Evolutionary conservation across 2,797 vertebrate species (phyloP), one percentile per base, ranked within the genome.

Genomic region (Sorex maritimensis): DNA sequence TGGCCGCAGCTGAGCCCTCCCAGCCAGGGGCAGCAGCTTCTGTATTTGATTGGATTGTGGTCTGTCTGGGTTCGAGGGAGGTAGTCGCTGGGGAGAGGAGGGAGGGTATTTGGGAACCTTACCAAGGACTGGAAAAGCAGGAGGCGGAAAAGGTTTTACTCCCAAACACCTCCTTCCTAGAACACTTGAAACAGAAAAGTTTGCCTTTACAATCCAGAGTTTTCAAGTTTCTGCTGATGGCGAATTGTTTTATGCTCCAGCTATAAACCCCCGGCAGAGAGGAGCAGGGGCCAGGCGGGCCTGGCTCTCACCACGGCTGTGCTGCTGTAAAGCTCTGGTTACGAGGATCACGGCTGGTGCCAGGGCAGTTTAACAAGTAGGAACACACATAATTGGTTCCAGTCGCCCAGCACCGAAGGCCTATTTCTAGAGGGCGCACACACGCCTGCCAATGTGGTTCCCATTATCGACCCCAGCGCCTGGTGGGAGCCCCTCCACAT

Each of bases 361-460:
- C 98, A 98, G 98, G 95, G 97, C 96, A 80, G 8, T 98, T 98
- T 98, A 98, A 98, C 97, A 97, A 98, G 97, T 97, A 98, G 97
- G 97, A 98, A 97, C 87, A 97, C 92, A 94, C 86, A 93, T 98
- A 98, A 98, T 98, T 98, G 95, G 94, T 98, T 98, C 98, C 98
- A 98, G 98, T 98, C 95, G 97, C 97, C 96, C 95, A 0, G 94
- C 86, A 88, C 58, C 75, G 97, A 96, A 93, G 78, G 96, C 92
- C 81, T 73, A 58, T 88, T 86, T 88, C 94, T 94, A 71, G 95
- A 92, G 88, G 94, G 96, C 81, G 97, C 94, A 24, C 91, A 95
- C 92, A 93, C 96, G 95, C 96, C 89, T 0, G 19, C 65, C 96
- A 98, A 98, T 98, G 93, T 98, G 98, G 97, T 96, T 98, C 96